These are phyloP conservation scores for Neolamprologus tretocephalus DNA, from an alignment of 2,113 vertebrate species.

Conservation along the genomic window DNA sequence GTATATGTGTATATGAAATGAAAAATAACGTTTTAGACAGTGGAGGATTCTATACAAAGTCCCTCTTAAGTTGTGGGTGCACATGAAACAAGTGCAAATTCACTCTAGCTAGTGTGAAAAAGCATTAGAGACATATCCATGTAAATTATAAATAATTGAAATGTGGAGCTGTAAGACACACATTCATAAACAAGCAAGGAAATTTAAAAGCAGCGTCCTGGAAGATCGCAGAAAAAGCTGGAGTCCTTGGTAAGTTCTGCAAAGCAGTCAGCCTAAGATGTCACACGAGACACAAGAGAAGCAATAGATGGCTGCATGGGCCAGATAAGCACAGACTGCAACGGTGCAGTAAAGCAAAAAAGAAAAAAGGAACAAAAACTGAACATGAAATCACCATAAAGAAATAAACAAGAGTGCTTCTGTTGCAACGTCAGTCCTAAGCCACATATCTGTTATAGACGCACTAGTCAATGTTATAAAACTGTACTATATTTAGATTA, in stretches of 20 bases:
- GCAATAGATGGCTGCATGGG: background rate
- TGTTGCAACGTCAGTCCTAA: background rate
- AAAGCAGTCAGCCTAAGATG: background rate
- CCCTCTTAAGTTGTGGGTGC: background rate
- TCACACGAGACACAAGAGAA: background rate
- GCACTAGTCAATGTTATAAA: background rate
- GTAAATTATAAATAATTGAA: background rate
- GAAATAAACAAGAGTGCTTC: background rate
- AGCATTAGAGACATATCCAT: background rate
- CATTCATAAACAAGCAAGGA: background rate
- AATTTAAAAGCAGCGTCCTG: background rate
- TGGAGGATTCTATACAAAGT: background rate
- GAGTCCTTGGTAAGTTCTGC: background rate
- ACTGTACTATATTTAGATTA: background rate
- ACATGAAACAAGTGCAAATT: background rate
- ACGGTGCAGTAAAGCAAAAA: background rate
- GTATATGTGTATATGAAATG: background rate
- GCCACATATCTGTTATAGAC: background rate
- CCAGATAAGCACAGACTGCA: background rate
- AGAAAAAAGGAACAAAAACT: background rate
- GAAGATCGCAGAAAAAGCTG: background rate
- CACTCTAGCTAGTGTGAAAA: background rate
- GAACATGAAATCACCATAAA: background rate
- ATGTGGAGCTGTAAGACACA: background rate
- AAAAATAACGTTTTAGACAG: background rate